A percentile compares a stretch with the other conserved stretches of the same genome.
Evolutionary conservation across 2,113 vertebrate genomes (phyloP).

Genomic region (Helogale parvula): DNA sequence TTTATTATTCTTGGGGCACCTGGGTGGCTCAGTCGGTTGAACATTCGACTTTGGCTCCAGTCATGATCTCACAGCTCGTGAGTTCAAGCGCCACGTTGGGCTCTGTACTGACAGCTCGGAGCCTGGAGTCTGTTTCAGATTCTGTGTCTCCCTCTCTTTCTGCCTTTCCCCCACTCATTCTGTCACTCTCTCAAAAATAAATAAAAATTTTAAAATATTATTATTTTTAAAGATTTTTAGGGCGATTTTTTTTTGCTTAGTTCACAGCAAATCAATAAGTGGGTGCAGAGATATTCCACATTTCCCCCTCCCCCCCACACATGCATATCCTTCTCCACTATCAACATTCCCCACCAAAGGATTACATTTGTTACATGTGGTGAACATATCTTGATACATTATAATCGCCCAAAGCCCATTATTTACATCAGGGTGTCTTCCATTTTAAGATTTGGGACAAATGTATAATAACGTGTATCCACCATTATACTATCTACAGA

Average conservation of each 20-base stretch:
- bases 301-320: no score
- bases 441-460: not conserved
- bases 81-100: no score
- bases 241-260: not conserved
- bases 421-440: not conserved
- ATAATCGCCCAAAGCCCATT: not conserved
- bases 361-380: not conserved
- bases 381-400: not conserved
- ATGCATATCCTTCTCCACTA: not conserved
- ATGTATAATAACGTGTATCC: not conserved
- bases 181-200: no score
- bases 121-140: no score
- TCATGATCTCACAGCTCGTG: no score
- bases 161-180: no score
- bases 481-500: not conserved
- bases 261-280: not conserved
- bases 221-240: not conserved
- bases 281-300: not conserved
- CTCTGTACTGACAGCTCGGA: no score
- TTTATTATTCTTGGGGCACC: not conserved
- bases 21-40: no score
- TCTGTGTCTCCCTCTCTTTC: no score
- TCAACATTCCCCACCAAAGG: not conserved
- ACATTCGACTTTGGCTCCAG: no score
- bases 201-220: not conserved